phyloP scores from a whole-genome alignment of 2,797 vertebrate species.

The Dromococcyx pavoninus region DNA sequence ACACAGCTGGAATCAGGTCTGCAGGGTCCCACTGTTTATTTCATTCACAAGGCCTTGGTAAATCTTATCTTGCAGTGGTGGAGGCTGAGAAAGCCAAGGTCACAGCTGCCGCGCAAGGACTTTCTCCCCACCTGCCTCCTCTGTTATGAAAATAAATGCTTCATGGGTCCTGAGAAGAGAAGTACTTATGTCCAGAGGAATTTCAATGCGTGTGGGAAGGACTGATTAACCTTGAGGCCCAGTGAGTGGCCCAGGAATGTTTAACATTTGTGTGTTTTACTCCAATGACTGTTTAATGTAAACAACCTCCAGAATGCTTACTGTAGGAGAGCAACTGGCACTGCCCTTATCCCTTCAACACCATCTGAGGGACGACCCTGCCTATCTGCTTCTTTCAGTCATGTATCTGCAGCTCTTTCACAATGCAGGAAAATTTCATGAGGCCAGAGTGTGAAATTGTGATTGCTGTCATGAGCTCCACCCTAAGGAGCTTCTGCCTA shows the following conservation, averaged over 20 bases:
- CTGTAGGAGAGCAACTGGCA: accelerated
- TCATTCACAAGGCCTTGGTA: background rate
- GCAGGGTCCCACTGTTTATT: too few relatives aligned
- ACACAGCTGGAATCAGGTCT: background rate
- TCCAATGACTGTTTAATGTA: background rate
- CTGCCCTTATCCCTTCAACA: background rate
- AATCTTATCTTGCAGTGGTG: background rate
- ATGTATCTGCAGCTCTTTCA: background rate
- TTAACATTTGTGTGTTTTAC: background rate
- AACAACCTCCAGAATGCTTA: background rate
- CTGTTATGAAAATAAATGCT: background rate
- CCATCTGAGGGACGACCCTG: background rate
- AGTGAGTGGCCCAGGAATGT: background rate
- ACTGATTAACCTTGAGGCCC: background rate
- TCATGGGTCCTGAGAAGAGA: background rate
- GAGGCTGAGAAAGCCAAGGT: background rate
- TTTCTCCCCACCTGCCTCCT: background rate
- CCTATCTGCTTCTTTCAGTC: background rate
- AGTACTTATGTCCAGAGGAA: too few relatives aligned
- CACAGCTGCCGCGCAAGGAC: background rate
- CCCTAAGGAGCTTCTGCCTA: background rate
- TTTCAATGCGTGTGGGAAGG: background rate
- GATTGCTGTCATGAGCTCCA: background rate
- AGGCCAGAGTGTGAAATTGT: accelerated
- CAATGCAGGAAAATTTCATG: accelerated